Evolutionary conservation across 1,140 invertebrate genomes (phyloP).

Genomic region (Hylaeus volcanicus): DNA sequence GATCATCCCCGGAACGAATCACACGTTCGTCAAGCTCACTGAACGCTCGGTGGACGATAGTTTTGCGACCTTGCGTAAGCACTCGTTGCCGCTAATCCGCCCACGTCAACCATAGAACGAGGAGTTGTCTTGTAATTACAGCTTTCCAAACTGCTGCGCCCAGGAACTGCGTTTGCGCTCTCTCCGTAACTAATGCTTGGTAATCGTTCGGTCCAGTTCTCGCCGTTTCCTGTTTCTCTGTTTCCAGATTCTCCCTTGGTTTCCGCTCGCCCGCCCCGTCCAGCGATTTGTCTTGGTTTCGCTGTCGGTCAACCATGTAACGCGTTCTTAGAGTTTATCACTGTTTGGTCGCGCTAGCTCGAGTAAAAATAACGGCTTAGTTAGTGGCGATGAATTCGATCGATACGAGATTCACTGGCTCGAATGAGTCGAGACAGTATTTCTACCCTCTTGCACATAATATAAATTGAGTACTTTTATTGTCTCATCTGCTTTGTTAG

Average conservation of each 20-base stretch:
- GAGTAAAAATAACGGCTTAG: too few relatives aligned
- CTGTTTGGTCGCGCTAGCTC: neutral
- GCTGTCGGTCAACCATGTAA: conserved; percentile 1
- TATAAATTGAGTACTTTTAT: too few relatives aligned
- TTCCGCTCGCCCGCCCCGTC: neutral
- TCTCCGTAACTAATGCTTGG: conserved; percentile 38
- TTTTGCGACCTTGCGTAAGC: conserved; percentile 56
- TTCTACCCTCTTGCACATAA: too few relatives aligned
- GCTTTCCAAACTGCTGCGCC: conserved; percentile 43
- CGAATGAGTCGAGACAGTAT: too few relatives aligned
- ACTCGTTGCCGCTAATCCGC: conserved; percentile 32
- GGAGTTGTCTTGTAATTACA: conserved; percentile 51
- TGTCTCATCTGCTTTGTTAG: too few relatives aligned
- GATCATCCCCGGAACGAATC: conserved; percentile 41
- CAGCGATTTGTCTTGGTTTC: neutral
- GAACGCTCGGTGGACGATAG: conserved; percentile 41
- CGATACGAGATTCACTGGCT: too few relatives aligned
- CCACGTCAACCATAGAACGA: conserved; percentile 33
- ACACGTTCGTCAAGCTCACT: conserved; percentile 45
- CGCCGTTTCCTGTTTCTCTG: conserved; percentile 26
- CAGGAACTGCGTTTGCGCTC: conserved; percentile 29
- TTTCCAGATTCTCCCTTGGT: conserved; percentile 19
- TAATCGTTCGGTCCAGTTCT: conserved; percentile 45
- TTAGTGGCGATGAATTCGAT: too few relatives aligned
- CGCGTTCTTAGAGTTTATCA: neutral